Base-by-base conservation (phyloP, 1,140 invertebrate genomes). In the Drosophila oshimai region DNA sequence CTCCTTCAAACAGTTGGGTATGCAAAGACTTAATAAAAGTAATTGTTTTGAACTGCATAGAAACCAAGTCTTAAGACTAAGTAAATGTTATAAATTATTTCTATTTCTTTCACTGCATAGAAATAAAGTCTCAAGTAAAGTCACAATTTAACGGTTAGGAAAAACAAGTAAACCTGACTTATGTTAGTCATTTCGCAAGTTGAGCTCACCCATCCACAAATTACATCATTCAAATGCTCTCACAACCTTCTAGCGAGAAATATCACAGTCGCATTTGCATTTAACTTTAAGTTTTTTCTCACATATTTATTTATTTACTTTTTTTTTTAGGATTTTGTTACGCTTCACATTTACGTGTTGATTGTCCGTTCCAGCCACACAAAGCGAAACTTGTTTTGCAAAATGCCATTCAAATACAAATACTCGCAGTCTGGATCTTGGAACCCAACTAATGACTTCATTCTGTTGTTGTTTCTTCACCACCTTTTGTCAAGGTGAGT, bases 261-360 rank as follows among this genome's bases (percentile, higher is more conserved):
- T 24, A 13, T 10, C 20, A 12, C n/a, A 39, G 36, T 44, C 53
- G 26, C 18, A 65, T 65, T 64, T 65, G 61, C 61, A 65, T 65
- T 65, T 28, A 26, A 41, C 44, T 50, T 65, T 65, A 26, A 26
- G 44, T 18, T 61, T 62, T 39, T 60, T 62, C 39, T 62, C 54
- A 60, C 58, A 44, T 33, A 60, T 31, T 60, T 39, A 41, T 65
- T 64, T 46, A 45, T 60, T 47, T 64, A 41, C 41, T 65, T 65
- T 33, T 13, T 20, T 33, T 34, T 45, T 10, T 20, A 17, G 62
- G 60, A 15, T 65, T 65, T 65, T 37, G 61, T 50, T 65, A 65
- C 61, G 61, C 61, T 65, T 64, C 58, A 61, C 61, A 65, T 65
- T 65, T 65, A 64, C 58, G 61, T 47, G 61, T 26, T 39, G 57